Conservation (phyloP, 2,888 invertebrate genomes). For the Agriotes lineatus region DNA sequence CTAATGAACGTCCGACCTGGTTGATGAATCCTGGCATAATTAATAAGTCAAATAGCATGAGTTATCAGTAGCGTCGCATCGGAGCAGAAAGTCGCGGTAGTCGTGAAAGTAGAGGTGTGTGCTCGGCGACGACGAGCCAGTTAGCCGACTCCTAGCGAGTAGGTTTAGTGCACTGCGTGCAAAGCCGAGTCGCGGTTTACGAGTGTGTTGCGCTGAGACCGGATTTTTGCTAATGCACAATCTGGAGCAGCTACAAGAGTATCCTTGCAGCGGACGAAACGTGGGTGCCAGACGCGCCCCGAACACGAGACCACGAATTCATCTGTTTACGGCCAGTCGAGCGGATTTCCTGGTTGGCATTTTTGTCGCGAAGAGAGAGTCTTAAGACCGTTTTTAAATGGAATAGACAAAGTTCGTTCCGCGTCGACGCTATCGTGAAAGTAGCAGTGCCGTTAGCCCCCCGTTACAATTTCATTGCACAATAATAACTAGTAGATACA, state of each 20-base stretch:
- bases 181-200: constrained; percentile 26
- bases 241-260: constrained; percentile 21
- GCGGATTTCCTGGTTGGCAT: constrained; percentile 32
- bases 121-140: constrained; percentile 48
- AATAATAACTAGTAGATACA: constrained; percentile 33
- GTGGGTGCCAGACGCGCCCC: constrained; percentile 17
- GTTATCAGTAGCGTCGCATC: constrained; percentile 38
- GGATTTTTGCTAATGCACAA: constrained; percentile 34
- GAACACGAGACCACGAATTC: background rate
- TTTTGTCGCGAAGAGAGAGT: constrained; percentile 38
- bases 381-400: constrained; percentile 35
- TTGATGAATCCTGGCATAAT: constrained; percentile 25
- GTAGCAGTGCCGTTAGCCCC: constrained; percentile 47
- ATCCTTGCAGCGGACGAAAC: background rate
- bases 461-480: constrained; percentile 45
- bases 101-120: constrained; percentile 55
- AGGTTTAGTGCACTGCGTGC: constrained; percentile 62
- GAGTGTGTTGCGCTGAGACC: constrained; percentile 20
- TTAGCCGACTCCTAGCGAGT: constrained; percentile 48
- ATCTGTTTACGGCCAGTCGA: background rate
- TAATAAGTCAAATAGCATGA: constrained; percentile 30
- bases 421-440: constrained; percentile 49
- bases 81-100: constrained; percentile 42
- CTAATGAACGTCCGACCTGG: constrained; percentile 21
- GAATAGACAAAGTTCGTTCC: constrained; percentile 43